Evolutionary conservation across 1,140 invertebrate genomes (phyloP), one percentile per base, ranked within the genome.

Genomic region (Papilio helenus): DNA sequence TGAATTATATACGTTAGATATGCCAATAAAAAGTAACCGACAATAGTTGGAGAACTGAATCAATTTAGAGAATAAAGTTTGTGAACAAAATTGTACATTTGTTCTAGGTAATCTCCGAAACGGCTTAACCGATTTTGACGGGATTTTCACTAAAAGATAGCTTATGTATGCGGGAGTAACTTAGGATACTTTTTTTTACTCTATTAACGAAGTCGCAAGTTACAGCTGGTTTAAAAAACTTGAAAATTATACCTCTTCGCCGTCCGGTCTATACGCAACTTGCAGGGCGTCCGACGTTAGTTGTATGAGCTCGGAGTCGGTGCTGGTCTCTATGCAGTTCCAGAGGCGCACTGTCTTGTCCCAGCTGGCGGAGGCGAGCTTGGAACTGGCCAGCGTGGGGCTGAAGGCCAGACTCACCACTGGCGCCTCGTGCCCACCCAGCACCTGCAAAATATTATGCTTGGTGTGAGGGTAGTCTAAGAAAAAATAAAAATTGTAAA

Each of bases 381-480:
- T 95, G 0, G 97, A 96, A 79, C 97, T 97, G 0, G 96, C 94
- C 12, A 96, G 89, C 78, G 91, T 95, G 0, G 98, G 97, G 89
- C 96, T 98, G 91, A 99, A 99, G 12, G 96, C 95, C 18, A 99
- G 85, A 83, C 97, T 96, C 26, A 96, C 96, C 1, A 99, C 97
- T 4, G 99, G 99, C 20, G 97, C 99, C 95, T 98, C 97, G 90
- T 99, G 99, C 14, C 99, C 99, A 79, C 96, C 96, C 80, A 99
- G 93, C 46, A 99, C 96, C 97, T 97, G 90, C 29, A 79, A 79
- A 58, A 55, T 18, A 18, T 7, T 18, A 5, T 5, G 1, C 1
- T 3, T n/a, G 46, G 0, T 0, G 49, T 51, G 49, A n/a, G 18
- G 49, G 49, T 51, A 51, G 18, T n/a, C 46, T 1, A 49, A 49